Conservation (phyloP, 2,113 vertebrate species). For the Pandion haliaetus region DNA sequence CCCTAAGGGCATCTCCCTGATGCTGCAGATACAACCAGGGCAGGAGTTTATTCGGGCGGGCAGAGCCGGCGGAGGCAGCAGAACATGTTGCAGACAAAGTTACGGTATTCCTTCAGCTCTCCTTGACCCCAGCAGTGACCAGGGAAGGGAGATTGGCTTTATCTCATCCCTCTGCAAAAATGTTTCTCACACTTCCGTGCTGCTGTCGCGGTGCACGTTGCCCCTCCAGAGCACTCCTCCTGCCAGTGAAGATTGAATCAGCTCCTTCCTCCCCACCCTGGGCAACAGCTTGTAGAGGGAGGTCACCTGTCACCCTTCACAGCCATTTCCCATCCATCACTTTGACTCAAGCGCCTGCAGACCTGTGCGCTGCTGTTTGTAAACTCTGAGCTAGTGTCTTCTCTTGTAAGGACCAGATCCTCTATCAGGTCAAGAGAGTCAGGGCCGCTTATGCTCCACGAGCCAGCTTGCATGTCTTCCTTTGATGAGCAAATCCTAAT, state of each 20-base stretch:
- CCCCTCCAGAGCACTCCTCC: not conserved
- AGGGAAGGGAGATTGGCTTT: not conserved
- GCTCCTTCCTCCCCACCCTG: not conserved
- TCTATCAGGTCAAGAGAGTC: not conserved
- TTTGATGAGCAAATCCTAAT: not conserved
- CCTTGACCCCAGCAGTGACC: not conserved
- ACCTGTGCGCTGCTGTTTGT: not conserved
- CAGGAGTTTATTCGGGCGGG: not conserved
- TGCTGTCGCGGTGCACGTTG: not conserved
- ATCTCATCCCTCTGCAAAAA: not conserved
- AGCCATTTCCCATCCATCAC: not conserved
- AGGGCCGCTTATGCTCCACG: not conserved
- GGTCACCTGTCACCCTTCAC: not conserved
- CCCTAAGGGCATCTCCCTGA: not conserved
- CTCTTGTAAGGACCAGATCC: not conserved
- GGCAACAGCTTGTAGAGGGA: not conserved
- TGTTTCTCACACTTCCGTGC: not conserved
- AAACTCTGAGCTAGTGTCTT: not conserved
- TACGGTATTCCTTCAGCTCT: not conserved
- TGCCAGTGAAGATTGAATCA: not conserved
- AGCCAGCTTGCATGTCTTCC: not conserved
- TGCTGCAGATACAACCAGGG: not conserved
- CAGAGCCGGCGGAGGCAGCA: not conserved
- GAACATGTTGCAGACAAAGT: not conserved
- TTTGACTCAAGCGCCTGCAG: not conserved